A percentile compares a stretch with the other conserved stretches of the same genome.
Conservation (phyloP, 1,140 invertebrate species). For the Zaprionus ornatus region DNA sequence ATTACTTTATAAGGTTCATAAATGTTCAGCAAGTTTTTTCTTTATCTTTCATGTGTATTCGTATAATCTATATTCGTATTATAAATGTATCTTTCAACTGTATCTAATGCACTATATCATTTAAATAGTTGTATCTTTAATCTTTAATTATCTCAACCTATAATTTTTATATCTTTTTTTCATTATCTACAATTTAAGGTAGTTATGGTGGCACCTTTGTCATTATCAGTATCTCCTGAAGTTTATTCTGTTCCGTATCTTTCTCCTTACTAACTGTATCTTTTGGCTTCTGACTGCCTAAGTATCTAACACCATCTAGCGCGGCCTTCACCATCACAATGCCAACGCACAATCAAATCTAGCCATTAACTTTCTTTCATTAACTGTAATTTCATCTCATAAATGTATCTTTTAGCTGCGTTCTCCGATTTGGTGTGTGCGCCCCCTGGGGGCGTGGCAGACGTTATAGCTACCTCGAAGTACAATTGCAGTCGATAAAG, state of each 20-base stretch:
- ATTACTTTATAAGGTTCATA: neutral
- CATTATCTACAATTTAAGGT: too few species aligned
- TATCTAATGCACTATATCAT: neutral
- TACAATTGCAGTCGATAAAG: conserved; percentile 81
- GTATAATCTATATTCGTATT: neutral
- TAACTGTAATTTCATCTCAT: neutral
- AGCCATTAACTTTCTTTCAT: neutral
- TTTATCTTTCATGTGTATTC: too few species aligned
- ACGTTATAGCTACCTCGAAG: conserved; percentile 66
- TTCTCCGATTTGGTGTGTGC: neutral
- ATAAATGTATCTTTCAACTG: neutral
- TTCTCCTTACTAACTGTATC: neutral
- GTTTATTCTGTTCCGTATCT: too few species aligned
- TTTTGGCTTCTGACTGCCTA: neutral
- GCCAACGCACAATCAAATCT: neutral
- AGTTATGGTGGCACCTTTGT: too few species aligned
- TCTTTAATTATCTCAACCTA: too few species aligned
- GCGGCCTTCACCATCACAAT: too few species aligned
- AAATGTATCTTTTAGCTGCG: neutral
- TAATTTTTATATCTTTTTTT: too few species aligned
- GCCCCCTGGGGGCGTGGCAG: neutral
- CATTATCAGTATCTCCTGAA: too few species aligned
- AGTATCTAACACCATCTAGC: neutral
- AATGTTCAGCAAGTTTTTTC: neutral
- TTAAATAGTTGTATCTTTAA: too few species aligned